phyloP scores from a whole-genome alignment of 2,113 vertebrate genomes.

The Sturnus vulgaris region DNA sequence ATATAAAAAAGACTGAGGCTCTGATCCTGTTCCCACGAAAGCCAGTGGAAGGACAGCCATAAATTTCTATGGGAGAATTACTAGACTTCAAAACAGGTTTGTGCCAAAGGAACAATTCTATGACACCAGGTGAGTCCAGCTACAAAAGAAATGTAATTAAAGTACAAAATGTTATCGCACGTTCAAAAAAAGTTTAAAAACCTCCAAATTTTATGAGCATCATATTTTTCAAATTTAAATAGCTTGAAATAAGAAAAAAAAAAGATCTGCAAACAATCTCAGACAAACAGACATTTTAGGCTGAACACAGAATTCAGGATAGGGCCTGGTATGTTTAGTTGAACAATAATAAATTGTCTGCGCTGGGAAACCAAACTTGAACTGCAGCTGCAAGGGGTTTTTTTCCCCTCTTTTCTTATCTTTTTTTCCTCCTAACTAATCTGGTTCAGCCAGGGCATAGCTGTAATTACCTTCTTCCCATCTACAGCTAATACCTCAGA shows the following conservation, averaged over 20 bases:
- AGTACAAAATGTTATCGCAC: neutral
- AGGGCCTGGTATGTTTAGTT: conserved; percentile 59
- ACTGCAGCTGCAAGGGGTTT: conserved; percentile 32
- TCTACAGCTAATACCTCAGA: conserved; percentile 51
- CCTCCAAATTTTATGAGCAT: neutral
- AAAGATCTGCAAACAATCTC: neutral
- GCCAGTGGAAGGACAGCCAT: neutral
- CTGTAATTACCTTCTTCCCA: conserved; percentile 57
- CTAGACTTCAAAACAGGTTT: neutral
- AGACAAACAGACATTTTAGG: neutral
- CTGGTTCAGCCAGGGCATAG: conserved; percentile 42
- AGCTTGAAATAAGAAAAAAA: neutral
- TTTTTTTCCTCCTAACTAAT: neutral
- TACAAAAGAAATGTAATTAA: neutral
- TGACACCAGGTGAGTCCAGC: conserved; percentile 8
- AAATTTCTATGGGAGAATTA: neutral
- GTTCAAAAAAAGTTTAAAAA: neutral
- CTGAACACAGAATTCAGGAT: neutral
- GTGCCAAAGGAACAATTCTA: neutral
- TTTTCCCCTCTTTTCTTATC: neutral
- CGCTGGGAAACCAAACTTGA: conserved; percentile 53
- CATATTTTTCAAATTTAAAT: conserved; percentile 2
- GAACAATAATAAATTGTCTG: conserved; percentile 69
- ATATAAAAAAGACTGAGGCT: neutral
- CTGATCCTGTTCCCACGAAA: neutral